Base-by-base conservation (phyloP, 2,113 vertebrate genomes). In the Bos taurus region DNA sequence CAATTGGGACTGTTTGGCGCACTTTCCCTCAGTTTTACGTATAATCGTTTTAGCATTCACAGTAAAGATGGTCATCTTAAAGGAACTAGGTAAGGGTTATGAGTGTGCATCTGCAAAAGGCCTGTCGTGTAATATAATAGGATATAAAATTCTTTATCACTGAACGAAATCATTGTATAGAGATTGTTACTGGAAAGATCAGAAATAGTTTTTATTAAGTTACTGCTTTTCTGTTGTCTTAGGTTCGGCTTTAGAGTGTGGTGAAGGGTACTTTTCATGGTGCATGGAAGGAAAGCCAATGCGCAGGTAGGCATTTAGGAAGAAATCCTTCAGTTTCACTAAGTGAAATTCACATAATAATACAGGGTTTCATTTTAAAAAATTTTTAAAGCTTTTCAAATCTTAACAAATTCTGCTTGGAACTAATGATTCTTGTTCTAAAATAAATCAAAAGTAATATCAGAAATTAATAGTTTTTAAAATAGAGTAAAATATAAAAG, bases 261-360 rank as follows among this genome's bases (percentile, higher is more conserved):
- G 97, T 98, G 98, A 98, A 99, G 98, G 98, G 97, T 99, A 99
- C 98, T 98, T 99, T 99, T 99, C 99, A 98, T 99, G 97, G 99
- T 99, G 99, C 99, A 99, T 99, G 99, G 99, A 99, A 99, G 99
- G 99, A 99, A 99, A 99, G 98, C 99, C 99, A 99, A 99, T 99
- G 99, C 99, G 99, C 99, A 99, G 99, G 99, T 99, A 99, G 97
- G 99, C 95, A 57, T 90, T 96, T 92, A 96, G 60, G 54, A 96
- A 89, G 90, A 97, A 89, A 95, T 56, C 11, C 52, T n/a, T 97
- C 8, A 1, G 67, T 87, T 92, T 94, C 67, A 30, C 40, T 21
- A 30, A 59, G 54, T 84, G 84, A 94, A 97, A 86, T 94, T 74
- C 48, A 21, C 1, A 1, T 89, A 28, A 52, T 59, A 81, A 92